phyloP scores from a whole-genome alignment of 23 tunicate species.

The Styela clava region DNA sequence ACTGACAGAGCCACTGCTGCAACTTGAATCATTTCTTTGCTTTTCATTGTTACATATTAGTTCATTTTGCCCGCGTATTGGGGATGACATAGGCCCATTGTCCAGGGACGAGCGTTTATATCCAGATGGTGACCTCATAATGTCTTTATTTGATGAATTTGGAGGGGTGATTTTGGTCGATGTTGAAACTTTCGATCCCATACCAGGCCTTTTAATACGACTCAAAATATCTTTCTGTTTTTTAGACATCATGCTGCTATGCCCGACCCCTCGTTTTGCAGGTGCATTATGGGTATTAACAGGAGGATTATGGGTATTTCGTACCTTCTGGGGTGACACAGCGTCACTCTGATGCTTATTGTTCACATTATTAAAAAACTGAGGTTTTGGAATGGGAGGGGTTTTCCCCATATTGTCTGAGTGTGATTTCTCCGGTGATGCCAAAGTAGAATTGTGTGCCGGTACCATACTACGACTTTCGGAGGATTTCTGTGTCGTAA shows the following conservation, averaged over 20 bases:
- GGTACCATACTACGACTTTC: background rate
- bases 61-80: background rate
- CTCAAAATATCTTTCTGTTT: conserved; percentile 62
- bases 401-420: background rate
- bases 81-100: background rate
- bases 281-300: background rate
- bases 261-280: conserved; percentile 30
- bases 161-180: background rate
- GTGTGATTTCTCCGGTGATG: background rate
- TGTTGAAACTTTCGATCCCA: conserved; percentile 9
- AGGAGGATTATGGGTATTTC: background rate
- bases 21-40: background rate
- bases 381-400: background rate
- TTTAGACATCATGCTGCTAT: conserved; percentile 63
- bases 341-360: background rate
- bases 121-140: background rate
- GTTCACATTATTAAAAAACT: background rate
- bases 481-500: background rate
- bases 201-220: conserved; percentile 52
- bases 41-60: background rate
- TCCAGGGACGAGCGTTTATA: background rate
- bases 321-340: background rate
- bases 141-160: background rate
- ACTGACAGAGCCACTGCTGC: conserved; percentile 3
- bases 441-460: background rate